Evolutionary conservation across 2,888 invertebrate species (phyloP), one percentile per base, ranked within the genome.

Genomic region (Tipula confusa): DNA sequence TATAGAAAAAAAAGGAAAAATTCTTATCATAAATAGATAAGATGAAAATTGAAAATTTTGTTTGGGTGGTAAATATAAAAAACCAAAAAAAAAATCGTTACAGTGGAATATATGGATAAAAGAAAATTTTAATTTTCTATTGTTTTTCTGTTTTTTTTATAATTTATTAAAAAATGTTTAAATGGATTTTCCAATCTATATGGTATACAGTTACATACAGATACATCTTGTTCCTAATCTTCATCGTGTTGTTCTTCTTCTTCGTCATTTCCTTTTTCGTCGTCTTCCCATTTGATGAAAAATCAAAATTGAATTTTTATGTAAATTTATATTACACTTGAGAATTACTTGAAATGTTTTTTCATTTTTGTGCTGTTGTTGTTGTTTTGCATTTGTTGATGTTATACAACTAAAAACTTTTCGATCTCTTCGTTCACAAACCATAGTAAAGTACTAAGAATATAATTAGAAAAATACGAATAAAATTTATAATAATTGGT

Each of bases 71-170:
- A n/a, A n/a, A n/a, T n/a, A n/a, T n/a, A n/a, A n/a, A n/a, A n/a
- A n/a, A n/a, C n/a, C n/a, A n/a, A n/a, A n/a, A n/a, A n/a, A n/a
- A n/a, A n/a, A n/a, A n/a, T 7, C 6, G 64, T 33, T 11, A 9
- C 24, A 7, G 4, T 15, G 15, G 15, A 15, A 43, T 15, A 43
- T 15, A 43, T 43, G 15, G 18, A 24, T 24, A 64, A 43, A 64
- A 64, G 64, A 64, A 64, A 64, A 64, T 64, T 64, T 64, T 64
- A 64, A 64, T 64, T 64, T 64, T 64, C 64, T 64, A 64, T 64
- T 64, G 64, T 64, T 64, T 64, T 43, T 64, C 24, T 2, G 7
- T 64, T 64, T 18, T 48, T 18, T 48, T 18, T 48, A 64, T n/a
- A n/a, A n/a, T n/a, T n/a, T n/a, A n/a, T n/a, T n/a, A n/a, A n/a